These are phyloP conservation scores for Linnaemya vulpina DNA, from an alignment of 2,888 invertebrate species.

Conservation along the genomic window DNA sequence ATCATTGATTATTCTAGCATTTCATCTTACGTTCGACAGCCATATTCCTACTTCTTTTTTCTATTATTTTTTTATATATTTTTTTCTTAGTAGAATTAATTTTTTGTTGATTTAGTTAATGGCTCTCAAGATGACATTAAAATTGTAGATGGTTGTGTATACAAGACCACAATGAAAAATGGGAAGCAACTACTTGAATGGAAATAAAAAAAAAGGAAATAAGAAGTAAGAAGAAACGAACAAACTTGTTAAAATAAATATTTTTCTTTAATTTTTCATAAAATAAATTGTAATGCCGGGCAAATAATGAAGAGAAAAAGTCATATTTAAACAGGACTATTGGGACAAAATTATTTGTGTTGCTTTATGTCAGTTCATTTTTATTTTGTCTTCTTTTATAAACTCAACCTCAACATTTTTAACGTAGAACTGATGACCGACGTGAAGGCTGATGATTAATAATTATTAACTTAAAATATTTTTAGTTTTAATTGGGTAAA, in stretches of 20 bases:
- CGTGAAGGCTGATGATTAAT: no score
- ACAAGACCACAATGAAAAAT: slow-evolving; percentile 12
- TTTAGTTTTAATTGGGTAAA: no score
- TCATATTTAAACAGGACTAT: neutral
- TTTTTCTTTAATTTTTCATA: no score
- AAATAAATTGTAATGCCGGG: slow-evolving; percentile 16
- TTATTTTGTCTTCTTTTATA: no score
- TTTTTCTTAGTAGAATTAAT: neutral
- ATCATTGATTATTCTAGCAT: slow-evolving; percentile 48
- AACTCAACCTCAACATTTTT: no score
- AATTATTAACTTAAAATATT: no score
- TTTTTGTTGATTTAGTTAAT: slow-evolving; percentile 55
- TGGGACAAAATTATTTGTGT: no score
- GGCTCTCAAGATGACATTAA: slow-evolving; percentile 71
- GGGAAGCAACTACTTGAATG: slow-evolving; percentile 6
- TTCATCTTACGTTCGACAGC: slow-evolving; percentile 1
- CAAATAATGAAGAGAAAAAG: slow-evolving; percentile 27
- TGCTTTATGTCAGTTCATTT: no score
- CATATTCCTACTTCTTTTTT: neutral
- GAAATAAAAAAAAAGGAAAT: neutral
- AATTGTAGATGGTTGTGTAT: slow-evolving; percentile 52
- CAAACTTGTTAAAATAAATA: slow-evolving; percentile 62
- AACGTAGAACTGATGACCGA: no score
- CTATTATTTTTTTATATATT: neutral
- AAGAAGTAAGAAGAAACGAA: neutral